Base-by-base conservation (phyloP, 35 echinoderm and acorn worm species). In the Strongylocentrotus purpuratus region DNA sequence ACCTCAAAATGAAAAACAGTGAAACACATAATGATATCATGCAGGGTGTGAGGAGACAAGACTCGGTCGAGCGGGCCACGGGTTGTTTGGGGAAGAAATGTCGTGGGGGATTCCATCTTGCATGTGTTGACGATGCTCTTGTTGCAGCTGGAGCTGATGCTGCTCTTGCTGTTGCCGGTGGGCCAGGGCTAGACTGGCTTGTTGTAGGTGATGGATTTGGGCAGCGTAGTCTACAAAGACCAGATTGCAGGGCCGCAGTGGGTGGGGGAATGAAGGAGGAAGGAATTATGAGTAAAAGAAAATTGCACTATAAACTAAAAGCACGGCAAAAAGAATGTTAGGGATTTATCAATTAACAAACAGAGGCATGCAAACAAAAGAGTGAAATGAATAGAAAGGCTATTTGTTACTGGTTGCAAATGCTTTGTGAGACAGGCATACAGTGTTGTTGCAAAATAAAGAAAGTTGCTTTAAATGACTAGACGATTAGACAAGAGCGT, bases 11-110 rank as follows among this genome's bases (percentile, higher is more conserved):
- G 33, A 33, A 89, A 89, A 9, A 45, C 32, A 89, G 87, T 89
- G 45, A 89, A 46, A 89, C 87, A 89, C 33, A 89, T 33, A 33
- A 89, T 89, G 87, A 89, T n/a, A 89, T 45, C 87, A 89, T 89
- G 87, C 87, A 89, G 87, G 33, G 31, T 89, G 87, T 25, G 45
- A 45, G 1, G 33, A 45, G 33, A 89, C 33, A 33, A 89, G 15
- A 89, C 45, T 89, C 33, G 87, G 45, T 45, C 87, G 87, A 8
- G n/a, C n/a, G n/a, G 87, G 87, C 87, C 87, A 89, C 33, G 20
- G 32, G 87, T 32, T 89, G 20, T 17, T 89, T 89, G 0, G 12
- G 87, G 87, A 78, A 78, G 65, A 78, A 28, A n/a, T 78, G 65
- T 78, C 65, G 1, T 7, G 28, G 65, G 65, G 65, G 65, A 5